phyloP scores from a whole-genome alignment of 2,113 vertebrate genomes.

The Prunella fulvescens region DNA sequence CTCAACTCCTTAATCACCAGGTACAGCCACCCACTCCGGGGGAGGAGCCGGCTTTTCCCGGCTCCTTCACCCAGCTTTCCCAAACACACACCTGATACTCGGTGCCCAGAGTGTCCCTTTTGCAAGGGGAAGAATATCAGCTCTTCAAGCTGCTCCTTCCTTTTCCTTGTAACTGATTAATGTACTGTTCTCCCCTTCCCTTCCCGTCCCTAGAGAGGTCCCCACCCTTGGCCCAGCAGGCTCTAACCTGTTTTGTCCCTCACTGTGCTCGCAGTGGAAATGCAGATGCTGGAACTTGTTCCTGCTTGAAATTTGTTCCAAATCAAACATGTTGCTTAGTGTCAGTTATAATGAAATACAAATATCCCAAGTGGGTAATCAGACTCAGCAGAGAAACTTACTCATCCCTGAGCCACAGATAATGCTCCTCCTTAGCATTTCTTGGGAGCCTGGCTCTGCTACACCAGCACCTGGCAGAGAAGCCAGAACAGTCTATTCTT shows the following conservation, averaged over 20 bases:
- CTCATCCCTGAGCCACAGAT: neutral
- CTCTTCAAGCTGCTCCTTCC: neutral
- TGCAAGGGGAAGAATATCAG: neutral
- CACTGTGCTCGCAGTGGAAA: neutral
- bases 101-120: neutral
- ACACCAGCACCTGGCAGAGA: too few relatives aligned
- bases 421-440: neutral
- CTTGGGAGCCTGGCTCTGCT: neutral
- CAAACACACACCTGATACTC: neutral
- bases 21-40: neutral
- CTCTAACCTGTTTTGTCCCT: conserved; percentile 57
- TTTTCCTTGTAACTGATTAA: conserved; percentile 4
- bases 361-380: conserved; percentile 3
- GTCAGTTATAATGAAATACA: conserved; percentile 19
- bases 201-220: neutral
- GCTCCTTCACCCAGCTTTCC: neutral
- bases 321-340: conserved; percentile 25
- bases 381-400: neutral
- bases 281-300: conserved; percentile 56
- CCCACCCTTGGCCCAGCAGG: conserved; percentile 56
- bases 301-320: conserved; percentile 50
- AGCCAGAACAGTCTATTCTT: neutral
- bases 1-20: conserved; percentile 13
- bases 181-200: neutral
- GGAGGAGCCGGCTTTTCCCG: neutral